phyloP scores from a whole-genome alignment of 2,113 vertebrate species.

The Menura novaehollandiae region DNA sequence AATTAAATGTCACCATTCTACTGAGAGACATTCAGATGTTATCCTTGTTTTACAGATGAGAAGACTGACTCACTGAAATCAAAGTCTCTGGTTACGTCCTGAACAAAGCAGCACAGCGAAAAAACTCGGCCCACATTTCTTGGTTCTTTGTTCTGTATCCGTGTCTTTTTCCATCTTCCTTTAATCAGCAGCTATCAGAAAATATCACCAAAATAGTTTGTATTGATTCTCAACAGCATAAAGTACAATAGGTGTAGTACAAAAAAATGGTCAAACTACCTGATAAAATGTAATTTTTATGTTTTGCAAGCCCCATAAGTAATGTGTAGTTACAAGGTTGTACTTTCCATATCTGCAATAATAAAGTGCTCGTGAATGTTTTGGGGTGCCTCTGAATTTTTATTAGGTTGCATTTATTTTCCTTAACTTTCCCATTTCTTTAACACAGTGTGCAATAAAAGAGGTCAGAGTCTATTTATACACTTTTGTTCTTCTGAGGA shows the following conservation, averaged over 20 bases:
- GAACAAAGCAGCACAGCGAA: neutral
- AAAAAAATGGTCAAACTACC: neutral
- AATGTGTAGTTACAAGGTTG: neutral
- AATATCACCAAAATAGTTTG: neutral
- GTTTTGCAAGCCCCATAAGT: neutral
- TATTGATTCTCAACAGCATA: neutral
- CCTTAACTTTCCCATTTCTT: neutral
- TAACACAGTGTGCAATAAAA: neutral
- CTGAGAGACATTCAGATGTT: neutral
- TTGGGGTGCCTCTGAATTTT: neutral
- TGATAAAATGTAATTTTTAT: neutral
- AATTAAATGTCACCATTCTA: neutral
- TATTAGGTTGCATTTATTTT: neutral
- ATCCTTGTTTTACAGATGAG: neutral
- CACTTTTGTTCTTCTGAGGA: neutral
- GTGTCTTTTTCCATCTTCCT: neutral
- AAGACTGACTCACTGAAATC: neutral
- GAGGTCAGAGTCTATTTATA: neutral
- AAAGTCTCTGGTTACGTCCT: neutral
- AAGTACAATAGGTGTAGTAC: neutral
- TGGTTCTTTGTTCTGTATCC: neutral
- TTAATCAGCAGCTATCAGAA: neutral
- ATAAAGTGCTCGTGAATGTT: neutral
- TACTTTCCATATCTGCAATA: neutral
- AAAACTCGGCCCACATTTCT: neutral